Evolutionary conservation across 92 coral and sea anemone genomes (phyloP).

Genomic region (Siderastrea siderea): DNA sequence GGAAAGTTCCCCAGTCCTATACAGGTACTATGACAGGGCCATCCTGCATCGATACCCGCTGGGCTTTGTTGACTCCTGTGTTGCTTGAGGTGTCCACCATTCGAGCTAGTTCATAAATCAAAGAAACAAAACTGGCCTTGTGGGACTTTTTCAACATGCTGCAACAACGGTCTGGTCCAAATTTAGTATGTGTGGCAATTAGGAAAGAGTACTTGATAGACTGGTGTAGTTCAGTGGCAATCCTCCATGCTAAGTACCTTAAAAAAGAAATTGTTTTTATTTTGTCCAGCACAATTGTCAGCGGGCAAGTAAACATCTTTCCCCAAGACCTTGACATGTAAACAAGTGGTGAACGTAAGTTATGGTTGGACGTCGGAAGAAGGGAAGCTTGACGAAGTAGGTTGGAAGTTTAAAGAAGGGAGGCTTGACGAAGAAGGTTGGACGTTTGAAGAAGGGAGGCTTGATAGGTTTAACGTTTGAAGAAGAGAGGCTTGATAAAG

Average conservation of each 20-base stretch:
- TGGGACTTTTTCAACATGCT: not conserved
- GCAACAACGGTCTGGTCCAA: not conserved
- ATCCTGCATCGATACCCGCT: too few relatives aligned
- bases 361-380: too few relatives aligned
- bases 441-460: too few relatives aligned
- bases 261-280: conserved; percentile 11
- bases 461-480: too few relatives aligned
- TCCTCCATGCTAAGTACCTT: conserved; percentile 20
- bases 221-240: conserved; percentile 5
- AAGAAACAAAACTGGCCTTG: not conserved
- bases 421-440: too few relatives aligned
- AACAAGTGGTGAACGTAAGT: not conserved
- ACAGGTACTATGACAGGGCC: too few relatives aligned
- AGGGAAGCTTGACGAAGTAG: too few relatives aligned
- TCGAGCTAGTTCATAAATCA: not conserved
- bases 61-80: too few relatives aligned
- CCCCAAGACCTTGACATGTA: not conserved
- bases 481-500: too few relatives aligned
- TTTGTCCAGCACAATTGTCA: not conserved
- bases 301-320: not conserved
- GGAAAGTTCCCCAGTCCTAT: too few relatives aligned
- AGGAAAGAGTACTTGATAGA: conserved; percentile 12
- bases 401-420: too few relatives aligned
- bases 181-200: too few relatives aligned
- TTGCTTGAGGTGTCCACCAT: not conserved